Evolutionary conservation across 2,888 invertebrate genomes (phyloP), one percentile per base, ranked within the genome.

Genomic region (Cryptus armator): DNA sequence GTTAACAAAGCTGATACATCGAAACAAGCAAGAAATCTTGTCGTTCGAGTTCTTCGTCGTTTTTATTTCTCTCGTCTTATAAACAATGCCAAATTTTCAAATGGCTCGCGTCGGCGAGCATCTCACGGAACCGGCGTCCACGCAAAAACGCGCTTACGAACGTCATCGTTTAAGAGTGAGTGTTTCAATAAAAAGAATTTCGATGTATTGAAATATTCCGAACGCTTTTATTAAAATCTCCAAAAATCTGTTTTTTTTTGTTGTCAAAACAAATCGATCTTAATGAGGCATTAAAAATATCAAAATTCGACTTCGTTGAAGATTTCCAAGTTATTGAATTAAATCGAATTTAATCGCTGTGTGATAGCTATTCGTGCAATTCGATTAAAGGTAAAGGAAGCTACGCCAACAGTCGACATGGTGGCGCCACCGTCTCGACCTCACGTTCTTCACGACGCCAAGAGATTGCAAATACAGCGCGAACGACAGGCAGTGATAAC

Each of bases 401-500:
- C 93, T 0, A 91, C 88, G 6, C 89, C 92, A 14, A 91, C 91
- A 6, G 90, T 93, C 3, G 93, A 93, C 51, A 88, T 92, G 88
- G 88, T 89, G 4, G 88, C 93, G 0, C 93, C 93, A 1, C 79
- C 85, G 16, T 81, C 67, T n/a, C 88, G 93, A 62, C 92, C 91
- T 1, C 93, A 93, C 78, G 90, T 93, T 3, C 56, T 86, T 0
- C 85, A 88, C 53, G 90, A 93, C 74, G 93, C 93, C 0, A 93
- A 93, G 19, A 89, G 91, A 29, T 80, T 87, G 44, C 93, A 93
- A 80, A 62, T 93, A 19, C 92, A 93, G 66, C 87, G 89, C 0
- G 93, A 93, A 78, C 88, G 92, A 7, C 93, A 93, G 66, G 89
- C 90, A 5, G 89, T 89, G 16, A 93, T 93, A 19, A 81, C 90